Conservation (phyloP, 1,140 invertebrate genomes). For the Ectropis grisescens region DNA sequence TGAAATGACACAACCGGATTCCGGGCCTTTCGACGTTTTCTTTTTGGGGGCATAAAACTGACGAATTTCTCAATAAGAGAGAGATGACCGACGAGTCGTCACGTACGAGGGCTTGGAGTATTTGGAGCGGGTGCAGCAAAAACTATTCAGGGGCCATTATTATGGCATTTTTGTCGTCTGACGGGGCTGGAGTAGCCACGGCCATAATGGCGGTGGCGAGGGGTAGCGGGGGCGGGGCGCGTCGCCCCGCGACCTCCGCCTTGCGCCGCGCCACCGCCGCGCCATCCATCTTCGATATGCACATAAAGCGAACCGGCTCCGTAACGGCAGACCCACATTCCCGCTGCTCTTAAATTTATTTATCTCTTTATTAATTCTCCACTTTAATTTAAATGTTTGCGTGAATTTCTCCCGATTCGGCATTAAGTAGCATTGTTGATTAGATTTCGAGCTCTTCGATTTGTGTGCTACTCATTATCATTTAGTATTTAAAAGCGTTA, state of each 20-base stretch:
- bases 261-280: slow-evolving; percentile 15
- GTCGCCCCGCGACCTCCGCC: slow-evolving; percentile 11
- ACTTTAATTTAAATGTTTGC: slow-evolving; percentile 58
- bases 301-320: slow-evolving; percentile 63
- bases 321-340: slow-evolving; percentile 63
- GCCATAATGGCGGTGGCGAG: slow-evolving; percentile 51
- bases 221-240: slow-evolving; percentile 28
- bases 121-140: slow-evolving; percentile 68
- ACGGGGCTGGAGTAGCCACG: slow-evolving; percentile 57
- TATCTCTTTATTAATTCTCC: slow-evolving; percentile 68
- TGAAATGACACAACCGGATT: slow-evolving; percentile 70
- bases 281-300: slow-evolving; percentile 67
- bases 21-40: slow-evolving; percentile 45
- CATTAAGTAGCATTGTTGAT: too few species aligned
- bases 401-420: slow-evolving; percentile 39
- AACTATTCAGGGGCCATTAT: slow-evolving; percentile 67
- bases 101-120: slow-evolving; percentile 53
- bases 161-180: slow-evolving; percentile 70
- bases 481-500: too few species aligned
- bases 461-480: background rate
- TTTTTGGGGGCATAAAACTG: slow-evolving; percentile 64
- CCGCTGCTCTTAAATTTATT: slow-evolving; percentile 66
- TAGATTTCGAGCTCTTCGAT: too few species aligned
- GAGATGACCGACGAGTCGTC: slow-evolving; percentile 60
- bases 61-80: slow-evolving; percentile 70